Percentiles rank a stretch among this genome's conserved stretches.
phyloP scores from a whole-genome alignment of 2,888 invertebrate genomes.

The Philopedon plagiatum region DNA sequence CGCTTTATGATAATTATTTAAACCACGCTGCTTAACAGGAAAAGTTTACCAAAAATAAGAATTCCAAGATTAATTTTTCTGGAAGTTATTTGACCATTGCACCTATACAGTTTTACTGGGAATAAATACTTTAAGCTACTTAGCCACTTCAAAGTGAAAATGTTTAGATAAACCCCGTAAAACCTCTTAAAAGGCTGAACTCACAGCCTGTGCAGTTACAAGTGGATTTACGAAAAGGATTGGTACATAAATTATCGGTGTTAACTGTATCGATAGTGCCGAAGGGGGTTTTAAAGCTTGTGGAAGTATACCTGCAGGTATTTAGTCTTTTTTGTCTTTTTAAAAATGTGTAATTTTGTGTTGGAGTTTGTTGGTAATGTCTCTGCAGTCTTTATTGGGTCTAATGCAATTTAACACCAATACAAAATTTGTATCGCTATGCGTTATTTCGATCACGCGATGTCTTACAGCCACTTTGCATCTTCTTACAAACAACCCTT shows the following conservation, averaged over 20 bases:
- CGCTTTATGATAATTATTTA: too few relatives aligned
- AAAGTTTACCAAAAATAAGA: neutral
- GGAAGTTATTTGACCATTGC: neutral
- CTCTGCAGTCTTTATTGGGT: too few relatives aligned
- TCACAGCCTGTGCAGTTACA: conserved; percentile 14
- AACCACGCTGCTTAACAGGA: too few relatives aligned
- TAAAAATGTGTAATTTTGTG: too few relatives aligned
- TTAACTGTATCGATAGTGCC: conserved; percentile 5
- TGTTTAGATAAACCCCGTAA: conserved; percentile 12
- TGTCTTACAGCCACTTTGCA: too few relatives aligned
- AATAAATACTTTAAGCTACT: conserved; percentile 20
- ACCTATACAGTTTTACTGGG: neutral
- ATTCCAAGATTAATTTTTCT: neutral
- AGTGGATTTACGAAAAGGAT: conserved; percentile 8
- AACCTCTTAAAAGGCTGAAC: conserved; percentile 16
- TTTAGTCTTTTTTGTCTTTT: too few relatives aligned
- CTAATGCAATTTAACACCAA: too few relatives aligned
- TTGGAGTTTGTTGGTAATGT: too few relatives aligned
- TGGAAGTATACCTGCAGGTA: too few relatives aligned
- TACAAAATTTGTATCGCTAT: too few relatives aligned
- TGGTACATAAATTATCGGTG: conserved; percentile 14
- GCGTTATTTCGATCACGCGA: too few relatives aligned
- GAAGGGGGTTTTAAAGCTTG: neutral
- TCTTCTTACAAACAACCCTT: neutral
- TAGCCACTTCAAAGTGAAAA: conserved; percentile 6